These are phyloP conservation scores for Limosa lapponica DNA, from an alignment of 2,797 vertebrate genomes.

Conservation along the genomic window DNA sequence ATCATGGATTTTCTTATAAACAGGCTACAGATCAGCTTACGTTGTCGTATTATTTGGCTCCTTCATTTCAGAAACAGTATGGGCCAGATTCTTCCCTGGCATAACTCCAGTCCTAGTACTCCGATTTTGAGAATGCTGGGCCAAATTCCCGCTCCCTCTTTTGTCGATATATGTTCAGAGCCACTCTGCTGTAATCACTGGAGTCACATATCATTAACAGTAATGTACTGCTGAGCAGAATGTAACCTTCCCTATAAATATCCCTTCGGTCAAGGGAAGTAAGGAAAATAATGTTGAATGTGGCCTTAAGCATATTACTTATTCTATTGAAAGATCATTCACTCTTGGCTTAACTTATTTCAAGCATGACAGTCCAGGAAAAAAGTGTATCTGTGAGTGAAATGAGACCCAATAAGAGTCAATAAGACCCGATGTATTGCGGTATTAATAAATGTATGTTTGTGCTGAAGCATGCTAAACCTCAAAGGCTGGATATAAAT, in stretches of 20 bases:
- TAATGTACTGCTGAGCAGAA: not conserved
- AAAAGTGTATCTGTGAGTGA: not conserved
- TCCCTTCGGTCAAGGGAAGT: not conserved
- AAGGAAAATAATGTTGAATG: not conserved
- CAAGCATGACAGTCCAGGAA: not conserved
- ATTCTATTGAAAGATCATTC: not conserved
- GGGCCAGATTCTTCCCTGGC: not conserved
- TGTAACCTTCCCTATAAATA: conserved; percentile 1
- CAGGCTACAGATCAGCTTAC: not conserved
- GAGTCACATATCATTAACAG: not conserved
- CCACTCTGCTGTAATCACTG: not conserved
- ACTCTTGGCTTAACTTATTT: conserved; percentile 2
- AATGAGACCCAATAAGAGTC: not conserved
- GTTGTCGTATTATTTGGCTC: not conserved
- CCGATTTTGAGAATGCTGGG: not conserved
- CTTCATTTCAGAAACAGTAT: not conserved
- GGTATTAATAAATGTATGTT: conserved; percentile 40
- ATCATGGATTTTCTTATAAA: conserved; percentile 5
- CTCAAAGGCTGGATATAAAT: conserved; percentile 48
- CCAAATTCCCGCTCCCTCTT: not conserved
- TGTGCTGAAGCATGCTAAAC: conserved; percentile 47
- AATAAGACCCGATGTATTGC: not conserved
- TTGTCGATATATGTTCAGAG: not conserved
- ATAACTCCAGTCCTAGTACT: not conserved
- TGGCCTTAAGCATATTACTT: not conserved